Evolutionary conservation across 2,797 vertebrate species (phyloP), one percentile per base, ranked within the genome.

Genomic region (Caiman crocodilus): DNA sequence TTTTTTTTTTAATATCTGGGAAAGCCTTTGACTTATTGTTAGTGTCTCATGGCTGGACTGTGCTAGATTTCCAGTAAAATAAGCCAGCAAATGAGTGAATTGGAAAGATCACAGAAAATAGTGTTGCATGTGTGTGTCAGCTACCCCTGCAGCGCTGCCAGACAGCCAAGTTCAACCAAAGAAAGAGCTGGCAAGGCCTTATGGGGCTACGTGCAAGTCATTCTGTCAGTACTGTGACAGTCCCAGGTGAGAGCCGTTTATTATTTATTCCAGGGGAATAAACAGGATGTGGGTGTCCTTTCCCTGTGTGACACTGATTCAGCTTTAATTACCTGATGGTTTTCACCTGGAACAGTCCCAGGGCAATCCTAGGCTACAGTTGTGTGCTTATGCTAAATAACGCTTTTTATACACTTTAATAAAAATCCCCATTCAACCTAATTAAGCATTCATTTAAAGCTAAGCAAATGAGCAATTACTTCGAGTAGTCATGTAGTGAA

Each of bases 11-110:
- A 83, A 25, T 17, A 74, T 61, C 28, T 69, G 35, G 82, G 69
- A 94, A 94, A 97, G 76, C 57, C 71, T 84, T 71, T 74, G 30
- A 65, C 82, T 79, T 57, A 90, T 56, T 84, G 17, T 2, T 8
- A 3, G 58, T n/a, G 64, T 93, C 78, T 92, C 11, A 57, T 59
- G 25, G 32, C 82, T 90, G 74, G n/a, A 28, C 6, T 91, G 86
- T 82, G 35, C 75, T 87, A 80, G 74, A 59, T 57, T 73, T 88
- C 85, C 67, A 35, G 13, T 64, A 67, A 95, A 93, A 85, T 56
- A 17, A 90, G 88, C 63, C 94, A 94, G 94, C 83, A 91, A 90
- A 84, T 94, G 80, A 90, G 94, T 88, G 91, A 90, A 94, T 79
- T 92, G 94, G 82, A 58, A 94, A 69, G 23, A 87, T 5, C 79